Evolutionary conservation across 2,113 vertebrate species (phyloP).

Genomic region (Canis aureus): DNA sequence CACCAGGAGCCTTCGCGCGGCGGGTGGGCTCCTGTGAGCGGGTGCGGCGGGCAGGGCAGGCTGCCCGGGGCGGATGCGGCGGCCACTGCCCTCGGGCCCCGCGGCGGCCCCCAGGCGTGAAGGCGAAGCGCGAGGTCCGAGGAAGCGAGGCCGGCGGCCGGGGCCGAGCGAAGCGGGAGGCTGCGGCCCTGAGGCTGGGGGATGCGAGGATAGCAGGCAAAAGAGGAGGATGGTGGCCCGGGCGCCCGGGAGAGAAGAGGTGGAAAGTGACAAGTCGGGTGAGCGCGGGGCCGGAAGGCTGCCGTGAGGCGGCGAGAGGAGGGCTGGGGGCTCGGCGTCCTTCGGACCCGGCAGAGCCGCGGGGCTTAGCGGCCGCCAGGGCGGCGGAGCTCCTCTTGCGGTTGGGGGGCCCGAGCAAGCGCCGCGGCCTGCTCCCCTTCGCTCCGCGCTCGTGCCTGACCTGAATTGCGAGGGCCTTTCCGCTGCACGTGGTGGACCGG

Average conservation of each 20-base stretch:
- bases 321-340: neutral
- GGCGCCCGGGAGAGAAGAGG: conserved; percentile 38
- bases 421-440: too few relatives aligned
- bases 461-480: neutral
- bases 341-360: rapidly evolving
- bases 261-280: conserved; percentile 20
- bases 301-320: neutral
- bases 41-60: rapidly evolving
- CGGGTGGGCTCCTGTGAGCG: rapidly evolving
- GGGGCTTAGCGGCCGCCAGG: neutral
- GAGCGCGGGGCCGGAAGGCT: neutral
- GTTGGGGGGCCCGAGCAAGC: neutral
- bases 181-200: neutral
- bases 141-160: conserved; percentile 34
- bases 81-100: neutral
- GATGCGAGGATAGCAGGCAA: neutral
- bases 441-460: neutral
- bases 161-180: neutral
- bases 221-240: conserved; percentile 57
- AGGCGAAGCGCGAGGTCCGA: neutral
- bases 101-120: neutral
- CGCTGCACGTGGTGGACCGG: neutral
- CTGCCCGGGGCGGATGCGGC: neutral
- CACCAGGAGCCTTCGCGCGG: rapidly evolving
- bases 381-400: neutral